Percentiles rank a stretch among this genome's conserved stretches.
These are phyloP conservation scores for Atrina japonica DNA, from an alignment of 2,888 invertebrate genomes.

Conservation along the genomic window DNA sequence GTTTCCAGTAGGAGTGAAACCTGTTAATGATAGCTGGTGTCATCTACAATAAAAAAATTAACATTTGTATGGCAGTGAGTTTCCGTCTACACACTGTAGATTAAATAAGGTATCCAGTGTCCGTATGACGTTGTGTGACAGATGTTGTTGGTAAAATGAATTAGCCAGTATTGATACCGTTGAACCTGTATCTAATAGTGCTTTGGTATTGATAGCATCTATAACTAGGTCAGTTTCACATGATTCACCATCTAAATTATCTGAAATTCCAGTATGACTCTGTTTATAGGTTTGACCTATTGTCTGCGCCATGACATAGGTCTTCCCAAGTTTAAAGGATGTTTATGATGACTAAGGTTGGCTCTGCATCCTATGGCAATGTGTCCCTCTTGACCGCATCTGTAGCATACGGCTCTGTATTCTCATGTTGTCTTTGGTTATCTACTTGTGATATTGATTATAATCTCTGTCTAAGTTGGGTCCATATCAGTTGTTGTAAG, in stretches of 20 bases:
- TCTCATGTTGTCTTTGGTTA: no score
- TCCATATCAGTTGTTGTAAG: no score
- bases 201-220: not conserved
- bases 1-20: conserved; percentile 1
- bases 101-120: not conserved
- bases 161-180: not conserved
- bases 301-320: conserved; percentile 10
- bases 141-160: conserved; percentile 7
- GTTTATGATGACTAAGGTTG: not conserved
- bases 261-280: no score
- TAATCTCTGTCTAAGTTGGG: no score
- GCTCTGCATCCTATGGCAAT: conserved; percentile 12
- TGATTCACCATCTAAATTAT: not conserved
- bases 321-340: conserved; percentile 10
- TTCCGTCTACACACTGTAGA: conserved; percentile 11
- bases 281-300: conserved; percentile 12
- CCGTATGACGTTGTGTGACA: not conserved
- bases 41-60: not conserved
- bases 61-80: not conserved
- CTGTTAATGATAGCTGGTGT: conserved; percentile 5
- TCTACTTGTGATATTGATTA: no score
- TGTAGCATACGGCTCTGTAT: conserved; percentile 3
- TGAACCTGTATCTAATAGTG: conserved; percentile 5
- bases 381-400: conserved; percentile 4
- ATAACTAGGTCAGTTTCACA: conserved; percentile 4